Evolutionary conservation across 2,113 vertebrate species (phyloP).

Genomic region (Cebus imitator): DNA sequence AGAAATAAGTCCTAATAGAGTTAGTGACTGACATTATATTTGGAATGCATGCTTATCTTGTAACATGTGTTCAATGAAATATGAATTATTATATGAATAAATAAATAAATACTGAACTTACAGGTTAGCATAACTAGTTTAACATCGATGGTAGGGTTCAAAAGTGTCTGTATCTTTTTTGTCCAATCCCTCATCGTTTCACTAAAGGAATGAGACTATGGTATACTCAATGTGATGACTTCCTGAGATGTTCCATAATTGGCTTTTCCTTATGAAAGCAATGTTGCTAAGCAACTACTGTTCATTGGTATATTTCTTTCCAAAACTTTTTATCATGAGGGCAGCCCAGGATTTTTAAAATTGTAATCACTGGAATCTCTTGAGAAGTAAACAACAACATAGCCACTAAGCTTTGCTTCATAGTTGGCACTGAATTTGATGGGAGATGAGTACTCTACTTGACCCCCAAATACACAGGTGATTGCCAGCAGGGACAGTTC

Average conservation of each 20-base stretch:
- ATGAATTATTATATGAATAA: neutral
- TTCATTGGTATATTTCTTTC: neutral
- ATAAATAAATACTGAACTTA: neutral
- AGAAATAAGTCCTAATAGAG: neutral
- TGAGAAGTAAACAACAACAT: conserved; percentile 58
- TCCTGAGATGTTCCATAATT: neutral
- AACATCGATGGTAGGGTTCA: neutral
- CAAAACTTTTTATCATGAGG: neutral
- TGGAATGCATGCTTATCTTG: neutral
- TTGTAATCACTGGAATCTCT: conserved; percentile 42
- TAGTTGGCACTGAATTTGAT: conserved; percentile 47
- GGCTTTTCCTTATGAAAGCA: neutral
- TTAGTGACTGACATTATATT: neutral
- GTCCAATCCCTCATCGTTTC: neutral
- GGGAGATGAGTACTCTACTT: conserved; percentile 32
- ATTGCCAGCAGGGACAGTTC: neutral
- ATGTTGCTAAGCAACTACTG: conserved; percentile 42
- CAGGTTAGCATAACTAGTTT: neutral
- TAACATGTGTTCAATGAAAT: neutral
- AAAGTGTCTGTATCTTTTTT: neutral
- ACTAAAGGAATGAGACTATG: neutral
- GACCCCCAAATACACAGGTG: neutral
- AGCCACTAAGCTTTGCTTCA: neutral
- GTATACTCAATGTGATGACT: neutral
- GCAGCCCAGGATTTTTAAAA: neutral